Percentiles rank a stretch among this genome's conserved stretches.
These are phyloP conservation scores for Drosophila kanekoi DNA, from an alignment of 2,888 invertebrate genomes.

Conservation along the genomic window DNA sequence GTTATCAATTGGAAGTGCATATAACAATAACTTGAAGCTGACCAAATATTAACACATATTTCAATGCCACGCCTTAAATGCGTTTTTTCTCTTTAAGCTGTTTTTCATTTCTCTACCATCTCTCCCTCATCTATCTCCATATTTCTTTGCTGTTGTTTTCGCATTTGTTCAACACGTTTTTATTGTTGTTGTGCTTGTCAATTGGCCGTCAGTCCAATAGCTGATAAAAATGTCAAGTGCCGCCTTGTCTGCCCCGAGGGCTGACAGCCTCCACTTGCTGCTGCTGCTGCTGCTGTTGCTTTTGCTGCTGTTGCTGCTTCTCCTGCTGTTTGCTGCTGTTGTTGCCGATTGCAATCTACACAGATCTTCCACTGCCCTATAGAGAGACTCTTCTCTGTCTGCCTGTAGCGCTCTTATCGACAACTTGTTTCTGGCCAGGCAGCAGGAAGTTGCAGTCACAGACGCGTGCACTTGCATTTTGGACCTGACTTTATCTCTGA, in stretches of 20 bases:
- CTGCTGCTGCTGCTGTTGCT: constrained; percentile 4
- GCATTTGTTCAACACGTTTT: constrained; percentile 51
- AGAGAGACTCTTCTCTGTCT: constrained; percentile 19
- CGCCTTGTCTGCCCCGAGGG: constrained; percentile 39
- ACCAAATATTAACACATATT: constrained; percentile 51
- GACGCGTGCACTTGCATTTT: constrained; percentile 38
- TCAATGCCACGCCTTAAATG: constrained; percentile 21
- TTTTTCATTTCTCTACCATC: not conserved
- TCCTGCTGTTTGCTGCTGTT: constrained; percentile 28
- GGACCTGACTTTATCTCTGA: constrained; percentile 47
- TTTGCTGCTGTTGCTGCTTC: constrained; percentile 8
- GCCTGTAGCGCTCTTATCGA: constrained; percentile 28
- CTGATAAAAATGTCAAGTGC: constrained; percentile 58
- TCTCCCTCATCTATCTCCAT: constrained; percentile 1
- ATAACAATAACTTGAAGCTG: constrained; percentile 34
- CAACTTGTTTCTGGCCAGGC: constrained; percentile 43
- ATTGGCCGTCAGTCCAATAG: constrained; percentile 35
- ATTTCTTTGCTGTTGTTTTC: constrained; percentile 34
- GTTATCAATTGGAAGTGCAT: constrained; percentile 23
- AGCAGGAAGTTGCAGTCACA: constrained; percentile 48
- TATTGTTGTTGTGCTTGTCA: constrained; percentile 41
- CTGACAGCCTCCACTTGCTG: constrained; percentile 49
- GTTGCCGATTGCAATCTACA: constrained; percentile 50
- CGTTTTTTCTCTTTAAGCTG: not conserved
- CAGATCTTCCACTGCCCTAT: constrained; percentile 52